These are phyloP conservation scores for Drosophila ochracea DNA, from an alignment of 2,888 invertebrate genomes.

Conservation along the genomic window DNA sequence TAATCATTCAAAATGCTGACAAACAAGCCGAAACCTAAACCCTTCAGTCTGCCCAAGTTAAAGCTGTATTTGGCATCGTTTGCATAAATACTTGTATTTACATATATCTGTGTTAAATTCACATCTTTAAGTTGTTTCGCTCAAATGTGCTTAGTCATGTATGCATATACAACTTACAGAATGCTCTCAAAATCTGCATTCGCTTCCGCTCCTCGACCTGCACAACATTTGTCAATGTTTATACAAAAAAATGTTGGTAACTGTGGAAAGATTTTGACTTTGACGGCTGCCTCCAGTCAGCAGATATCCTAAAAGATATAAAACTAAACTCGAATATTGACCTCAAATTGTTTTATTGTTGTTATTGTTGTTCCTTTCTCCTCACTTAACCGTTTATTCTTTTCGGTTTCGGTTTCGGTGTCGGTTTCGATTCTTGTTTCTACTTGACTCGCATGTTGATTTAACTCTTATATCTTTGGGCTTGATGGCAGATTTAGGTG, in stretches of 20 bases:
- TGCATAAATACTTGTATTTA: slow-evolving; percentile 32
- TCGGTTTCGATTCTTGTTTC: slow-evolving; percentile 15
- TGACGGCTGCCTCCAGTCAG: slow-evolving; percentile 5
- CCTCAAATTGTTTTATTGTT: slow-evolving; percentile 26
- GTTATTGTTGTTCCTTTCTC: slow-evolving; percentile 9
- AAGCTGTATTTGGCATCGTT: slow-evolving; percentile 6
- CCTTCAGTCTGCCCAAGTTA: background rate
- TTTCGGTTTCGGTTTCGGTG: slow-evolving; percentile 7
- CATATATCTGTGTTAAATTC: slow-evolving; percentile 1
- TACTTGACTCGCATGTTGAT: slow-evolving; percentile 23
- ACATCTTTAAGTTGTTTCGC: background rate
- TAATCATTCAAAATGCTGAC: slow-evolving; percentile 16
- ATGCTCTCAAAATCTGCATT: slow-evolving; percentile 16
- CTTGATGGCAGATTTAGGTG: slow-evolving; percentile 49
- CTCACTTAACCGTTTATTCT: slow-evolving; percentile 21
- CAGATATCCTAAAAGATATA: background rate
- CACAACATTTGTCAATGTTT: slow-evolving; percentile 20
- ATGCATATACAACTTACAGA: background rate
- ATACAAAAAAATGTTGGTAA: slow-evolving; percentile 19
- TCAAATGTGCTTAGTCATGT: slow-evolving; percentile 29
- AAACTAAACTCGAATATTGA: slow-evolving; percentile 27
- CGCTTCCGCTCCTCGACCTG: slow-evolving; percentile 28
- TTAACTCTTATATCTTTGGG: slow-evolving; percentile 28
- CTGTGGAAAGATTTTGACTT: slow-evolving; percentile 24
- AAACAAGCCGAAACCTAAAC: slow-evolving; percentile 3